Evolutionary conservation across 2,113 vertebrate species (phyloP), one percentile per base, ranked within the genome.

Genomic region (Nycticorax nycticorax): DNA sequence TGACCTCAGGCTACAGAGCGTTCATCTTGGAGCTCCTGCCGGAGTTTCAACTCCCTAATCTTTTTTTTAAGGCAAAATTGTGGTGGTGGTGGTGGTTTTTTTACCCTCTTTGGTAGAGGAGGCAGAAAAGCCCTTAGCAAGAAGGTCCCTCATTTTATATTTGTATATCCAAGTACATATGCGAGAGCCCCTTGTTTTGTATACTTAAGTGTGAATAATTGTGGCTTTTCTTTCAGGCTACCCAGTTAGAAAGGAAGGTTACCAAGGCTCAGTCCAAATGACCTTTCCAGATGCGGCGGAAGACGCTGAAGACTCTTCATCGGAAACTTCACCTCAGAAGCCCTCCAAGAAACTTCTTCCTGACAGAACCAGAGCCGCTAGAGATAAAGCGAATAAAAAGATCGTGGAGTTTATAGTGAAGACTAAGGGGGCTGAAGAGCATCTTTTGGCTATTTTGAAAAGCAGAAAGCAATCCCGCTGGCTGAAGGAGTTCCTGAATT

Each of bases 321-420:
- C 48, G 7, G 89, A 97, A 55, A 76, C 23, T 21, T 97, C 88
- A 24, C 92, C 73, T 17, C 47, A 82, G 52, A 98, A 93, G n/a
- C 85, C 88, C 27, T 92, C 81, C 21, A 98, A 98, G 96, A 99
- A 99, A 55, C 96, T 99, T 24, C 98, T 99, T 33, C 99, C 99
- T 6, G 99, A 99, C 80, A 98, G 99, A 30, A 98, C 97, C 10
- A 98, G 98, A 60, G 98, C 99, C 0, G 99, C 99, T 59, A 98
- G 99, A 35, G 98, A 99, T 91, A 98, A 98, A 2, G 99, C 98
- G 12, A 99, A 99, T 82, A 97, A 98, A 75, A 99, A 98, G 68
- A 97, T 99, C 0, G 99, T 99, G 48, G 97, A 99, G 80, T 99
- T 99, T 64, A 99, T 99, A 1, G 98, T 99, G 28, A 99, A 98